Evolutionary conservation across 2,888 invertebrate genomes (phyloP), one percentile per base, ranked within the genome.

Genomic region (Drosophila ochracea): DNA sequence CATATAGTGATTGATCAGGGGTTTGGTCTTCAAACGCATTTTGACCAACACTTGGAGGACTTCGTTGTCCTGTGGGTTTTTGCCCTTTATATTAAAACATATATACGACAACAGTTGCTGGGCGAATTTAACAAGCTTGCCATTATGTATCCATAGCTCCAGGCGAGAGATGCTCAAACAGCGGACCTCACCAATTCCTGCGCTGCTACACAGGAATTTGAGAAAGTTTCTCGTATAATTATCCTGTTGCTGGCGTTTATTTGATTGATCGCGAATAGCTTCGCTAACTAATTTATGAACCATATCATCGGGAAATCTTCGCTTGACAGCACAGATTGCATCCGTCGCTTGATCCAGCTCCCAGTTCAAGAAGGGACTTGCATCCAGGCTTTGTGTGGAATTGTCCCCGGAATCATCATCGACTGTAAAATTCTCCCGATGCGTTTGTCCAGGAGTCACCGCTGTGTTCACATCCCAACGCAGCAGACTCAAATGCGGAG

Each of bases 71-170:
- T 95, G 94, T 6, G 94, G 93, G 28, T 95, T 95, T 64, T 95
- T 95, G 58, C 95, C 95, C 25, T 96, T 96, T 82, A 98, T 97
- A 94, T 99, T 99, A 84, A 96, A 96, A 92, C 98, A 99, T 80
- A 99, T 95, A 88, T 97, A 96, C 64, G 98, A 96, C 33, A 99
- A 94, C 63, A 99, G 93, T 93, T 99, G 99, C 92, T 98, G 98
- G 0, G 98, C 98, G 30, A 97, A 96, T 87, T 97, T 96, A 94
- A 97, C 97, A 63, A 98, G 94, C 94, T 99, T 99, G 73, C 98
- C 98, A 92, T 99, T 99, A 92, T 98, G 98, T 68, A 99, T 94
- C 99, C 99, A 99, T 84, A 97, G 95, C 92, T 99, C 99, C 28
- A 99, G 94, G 1, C 97, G 96, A 4, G 92, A 84, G 21, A 93